Conservation (phyloP, 2,888 invertebrate genomes). For the Polyommatus icarus region DNA sequence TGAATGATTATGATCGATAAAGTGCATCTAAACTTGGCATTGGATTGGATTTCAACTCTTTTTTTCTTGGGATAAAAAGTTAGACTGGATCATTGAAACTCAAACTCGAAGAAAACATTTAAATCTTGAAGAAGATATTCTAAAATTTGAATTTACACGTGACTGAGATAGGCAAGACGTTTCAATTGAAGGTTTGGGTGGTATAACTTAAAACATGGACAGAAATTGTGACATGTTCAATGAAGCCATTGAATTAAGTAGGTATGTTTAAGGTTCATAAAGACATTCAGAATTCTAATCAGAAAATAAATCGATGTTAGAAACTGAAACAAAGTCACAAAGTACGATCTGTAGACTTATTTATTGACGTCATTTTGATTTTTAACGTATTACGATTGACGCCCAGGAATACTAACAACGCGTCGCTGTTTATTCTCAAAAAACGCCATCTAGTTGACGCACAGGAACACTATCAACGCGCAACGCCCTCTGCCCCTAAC, state of each 20-base stretch:
- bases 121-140: neutral
- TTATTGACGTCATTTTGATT: no score
- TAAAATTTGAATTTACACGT: constrained; percentile 1
- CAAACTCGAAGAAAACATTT: neutral
- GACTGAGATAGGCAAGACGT: neutral
- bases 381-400: no score
- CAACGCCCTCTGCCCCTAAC: no score
- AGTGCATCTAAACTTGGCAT: neutral
- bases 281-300: neutral
- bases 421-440: no score
- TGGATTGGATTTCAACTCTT: no score
- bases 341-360: neutral
- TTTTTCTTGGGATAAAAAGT: neutral
- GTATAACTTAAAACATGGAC: neutral
- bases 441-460: no score
- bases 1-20: no score
- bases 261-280: neutral
- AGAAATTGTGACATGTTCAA: neutral
- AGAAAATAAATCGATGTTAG: neutral
- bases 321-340: neutral
- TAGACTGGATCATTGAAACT: neutral
- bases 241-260: neutral
- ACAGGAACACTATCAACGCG: no score
- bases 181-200: neutral
- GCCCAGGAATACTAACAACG: no score